phyloP scores from a whole-genome alignment of 2,113 vertebrate genomes.

The Turdus rufiventris region DNA sequence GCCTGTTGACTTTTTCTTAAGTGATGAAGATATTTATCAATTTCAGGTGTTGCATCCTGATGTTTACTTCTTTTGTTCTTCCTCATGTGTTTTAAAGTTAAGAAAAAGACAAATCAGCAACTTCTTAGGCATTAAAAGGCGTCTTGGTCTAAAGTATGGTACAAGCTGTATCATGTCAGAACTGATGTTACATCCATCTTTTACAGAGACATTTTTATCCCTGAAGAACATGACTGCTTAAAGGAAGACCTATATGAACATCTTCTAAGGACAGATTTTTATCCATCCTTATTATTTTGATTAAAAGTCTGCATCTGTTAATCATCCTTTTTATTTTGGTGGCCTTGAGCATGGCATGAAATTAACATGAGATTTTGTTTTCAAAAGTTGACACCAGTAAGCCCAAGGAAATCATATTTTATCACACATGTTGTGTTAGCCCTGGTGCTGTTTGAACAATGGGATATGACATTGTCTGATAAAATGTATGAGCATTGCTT shows the following conservation, averaged over 20 bases:
- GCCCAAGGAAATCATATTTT: neutral
- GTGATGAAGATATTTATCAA: neutral
- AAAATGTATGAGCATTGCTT: neutral
- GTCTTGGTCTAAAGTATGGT: neutral
- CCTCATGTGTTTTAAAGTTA: neutral
- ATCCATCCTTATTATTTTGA: too few species aligned
- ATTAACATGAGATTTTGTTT: slow-evolving; percentile 21
- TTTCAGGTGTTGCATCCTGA: neutral
- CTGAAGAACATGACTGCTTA: neutral
- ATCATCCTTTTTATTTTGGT: neutral
- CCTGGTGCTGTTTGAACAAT: neutral
- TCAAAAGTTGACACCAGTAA: neutral
- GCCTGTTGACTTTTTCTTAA: neutral
- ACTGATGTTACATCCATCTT: neutral
- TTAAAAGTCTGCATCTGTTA: too few species aligned
- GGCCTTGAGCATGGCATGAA: neutral
- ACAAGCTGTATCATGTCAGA: neutral
- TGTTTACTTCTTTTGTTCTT: neutral
- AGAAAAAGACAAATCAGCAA: neutral
- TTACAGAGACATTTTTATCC: neutral
- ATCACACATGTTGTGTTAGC: neutral
- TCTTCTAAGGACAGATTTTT: too few species aligned
- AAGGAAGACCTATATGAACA: too few species aligned
- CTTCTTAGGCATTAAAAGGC: neutral
- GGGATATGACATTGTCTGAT: neutral